These are phyloP conservation scores for Poeciliopsis occidentalis DNA, from an alignment of 2,113 vertebrate genomes.

Conservation along the genomic window DNA sequence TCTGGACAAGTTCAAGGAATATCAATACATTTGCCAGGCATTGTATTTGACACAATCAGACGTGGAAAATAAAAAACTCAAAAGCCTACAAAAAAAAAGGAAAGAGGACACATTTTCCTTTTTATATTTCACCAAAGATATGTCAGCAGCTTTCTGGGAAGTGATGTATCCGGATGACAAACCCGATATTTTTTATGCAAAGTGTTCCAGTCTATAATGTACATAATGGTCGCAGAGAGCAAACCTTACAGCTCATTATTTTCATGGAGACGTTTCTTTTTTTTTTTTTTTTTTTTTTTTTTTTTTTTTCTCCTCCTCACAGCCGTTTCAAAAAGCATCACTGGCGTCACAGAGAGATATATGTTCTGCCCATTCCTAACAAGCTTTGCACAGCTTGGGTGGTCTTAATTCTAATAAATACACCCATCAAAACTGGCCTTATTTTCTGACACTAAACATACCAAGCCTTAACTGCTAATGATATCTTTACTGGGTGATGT, in stretches of 20 bases:
- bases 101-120: background rate
- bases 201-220: background rate
- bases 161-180: background rate
- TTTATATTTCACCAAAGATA: background rate
- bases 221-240: slow-evolving; percentile 1
- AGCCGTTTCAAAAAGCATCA: background rate
- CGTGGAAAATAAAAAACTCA: background rate
- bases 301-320: background rate
- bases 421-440: background rate
- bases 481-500: background rate
- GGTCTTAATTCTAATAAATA: background rate
- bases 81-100: background rate
- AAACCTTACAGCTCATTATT: slow-evolving; percentile 1
- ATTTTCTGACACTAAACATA: background rate
- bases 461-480: slow-evolving; percentile 7
- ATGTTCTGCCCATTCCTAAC: background rate
- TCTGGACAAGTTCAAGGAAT: background rate
- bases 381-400: background rate
- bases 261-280: background rate
- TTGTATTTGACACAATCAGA: background rate
- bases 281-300: background rate
- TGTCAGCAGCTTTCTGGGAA: background rate
- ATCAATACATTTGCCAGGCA: background rate
- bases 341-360: background rate
- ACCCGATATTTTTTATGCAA: background rate